Conservation (phyloP, 2,113 vertebrate species). For the Dasyornis broadbenti region DNA sequence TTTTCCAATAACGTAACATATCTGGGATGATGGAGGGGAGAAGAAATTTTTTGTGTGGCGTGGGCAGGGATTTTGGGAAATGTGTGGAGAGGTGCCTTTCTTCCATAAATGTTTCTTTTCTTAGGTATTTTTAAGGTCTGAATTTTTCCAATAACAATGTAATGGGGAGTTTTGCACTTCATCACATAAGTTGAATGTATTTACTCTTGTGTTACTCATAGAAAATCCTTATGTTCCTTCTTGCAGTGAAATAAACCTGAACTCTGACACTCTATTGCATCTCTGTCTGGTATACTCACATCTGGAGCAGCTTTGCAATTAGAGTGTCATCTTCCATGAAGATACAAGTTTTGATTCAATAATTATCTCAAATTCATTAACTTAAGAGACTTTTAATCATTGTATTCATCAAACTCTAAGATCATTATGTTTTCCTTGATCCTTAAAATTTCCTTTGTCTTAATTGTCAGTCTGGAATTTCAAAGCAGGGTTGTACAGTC, state of each 20-base stretch:
- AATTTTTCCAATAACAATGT: background rate
- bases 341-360: background rate
- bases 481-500: background rate
- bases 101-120: background rate
- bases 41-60: background rate
- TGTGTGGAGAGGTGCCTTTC: background rate
- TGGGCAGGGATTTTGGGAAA: background rate
- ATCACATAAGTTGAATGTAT: background rate
- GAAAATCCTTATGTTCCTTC: background rate
- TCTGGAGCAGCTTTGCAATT: background rate
- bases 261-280: background rate
- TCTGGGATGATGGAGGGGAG: background rate
- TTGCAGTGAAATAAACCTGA: background rate
- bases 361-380: conserved; percentile 10
- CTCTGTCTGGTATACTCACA: background rate
- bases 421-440: conserved; percentile 1
- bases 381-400: conserved; percentile 3
- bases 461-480: background rate
- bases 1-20: background rate
- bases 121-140: background rate
- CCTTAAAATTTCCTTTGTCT: conserved; percentile 28
- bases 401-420: background rate
- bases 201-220: background rate
- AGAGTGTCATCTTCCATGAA: background rate
- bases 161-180: background rate